phyloP scores from a whole-genome alignment of 2,113 vertebrate genomes.

The Rhinopomastus cyanomelas region DNA sequence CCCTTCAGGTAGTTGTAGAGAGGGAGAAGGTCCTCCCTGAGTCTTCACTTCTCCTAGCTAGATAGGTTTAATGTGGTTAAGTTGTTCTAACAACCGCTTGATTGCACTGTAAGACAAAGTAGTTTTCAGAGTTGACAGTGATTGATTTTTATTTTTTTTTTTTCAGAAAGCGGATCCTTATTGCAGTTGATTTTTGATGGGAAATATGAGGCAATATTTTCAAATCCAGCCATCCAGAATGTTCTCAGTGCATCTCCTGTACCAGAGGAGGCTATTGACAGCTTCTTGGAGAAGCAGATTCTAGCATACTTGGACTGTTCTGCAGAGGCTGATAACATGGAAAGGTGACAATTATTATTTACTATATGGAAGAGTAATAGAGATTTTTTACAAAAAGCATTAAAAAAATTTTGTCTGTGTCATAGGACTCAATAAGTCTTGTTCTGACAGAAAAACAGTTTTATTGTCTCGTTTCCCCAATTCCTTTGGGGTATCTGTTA shows the following conservation, averaged over 20 bases:
- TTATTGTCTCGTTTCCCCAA: accelerated
- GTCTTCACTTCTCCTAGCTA: no score
- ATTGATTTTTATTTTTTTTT: not conserved
- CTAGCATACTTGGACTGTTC: slow-evolving; percentile 78
- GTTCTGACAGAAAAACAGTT: not conserved
- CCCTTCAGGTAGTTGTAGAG: no score
- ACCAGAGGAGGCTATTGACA: slow-evolving; percentile 73
- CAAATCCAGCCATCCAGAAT: slow-evolving; percentile 72
- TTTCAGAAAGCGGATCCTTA: slow-evolving; percentile 78
- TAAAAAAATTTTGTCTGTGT: not conserved
- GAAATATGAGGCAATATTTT: slow-evolving; percentile 81
- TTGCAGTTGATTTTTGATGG: slow-evolving; percentile 83
- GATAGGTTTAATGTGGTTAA: no score
- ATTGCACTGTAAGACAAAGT: no score
- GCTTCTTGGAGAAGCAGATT: slow-evolving; percentile 82
- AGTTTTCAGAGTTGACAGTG: no score
- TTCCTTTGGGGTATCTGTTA: not conserved
- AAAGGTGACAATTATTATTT: slow-evolving; percentile 79
- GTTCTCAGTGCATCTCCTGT: slow-evolving; percentile 74
- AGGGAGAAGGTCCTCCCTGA: no score
- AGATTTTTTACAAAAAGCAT: not conserved
- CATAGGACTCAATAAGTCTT: not conserved
- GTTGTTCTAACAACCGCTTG: no score
- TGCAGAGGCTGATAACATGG: slow-evolving; percentile 54
- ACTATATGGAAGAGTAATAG: not conserved